Conservation (phyloP, 1,140 invertebrate genomes). For the Atopsyche davidsoni region DNA sequence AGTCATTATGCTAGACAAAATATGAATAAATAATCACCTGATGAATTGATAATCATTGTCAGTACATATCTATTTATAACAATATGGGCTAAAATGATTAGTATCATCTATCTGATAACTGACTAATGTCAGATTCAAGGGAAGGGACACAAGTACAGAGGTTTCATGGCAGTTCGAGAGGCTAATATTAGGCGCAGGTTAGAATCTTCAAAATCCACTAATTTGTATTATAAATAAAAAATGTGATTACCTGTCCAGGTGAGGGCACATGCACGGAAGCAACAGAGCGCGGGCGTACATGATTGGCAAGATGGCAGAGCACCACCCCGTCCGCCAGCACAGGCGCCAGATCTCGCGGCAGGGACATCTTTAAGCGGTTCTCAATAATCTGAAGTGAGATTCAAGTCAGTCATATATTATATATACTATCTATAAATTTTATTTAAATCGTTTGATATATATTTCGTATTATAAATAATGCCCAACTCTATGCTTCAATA, state of each 20-base stretch:
- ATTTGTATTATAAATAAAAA: not conserved
- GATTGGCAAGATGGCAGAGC: slow-evolving; percentile 88
- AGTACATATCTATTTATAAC: too few relatives aligned
- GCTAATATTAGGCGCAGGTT: slow-evolving; percentile 1
- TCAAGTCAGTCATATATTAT: too few relatives aligned
- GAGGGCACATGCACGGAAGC: slow-evolving; percentile 92
- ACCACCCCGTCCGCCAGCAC: slow-evolving; percentile 87
- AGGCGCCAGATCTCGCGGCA: slow-evolving; percentile 81
- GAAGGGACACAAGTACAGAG: not conserved
- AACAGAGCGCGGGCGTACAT: slow-evolving; percentile 82
- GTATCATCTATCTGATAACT: not conserved
- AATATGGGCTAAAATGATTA: too few relatives aligned
- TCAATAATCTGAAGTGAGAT: slow-evolving; percentile 86
- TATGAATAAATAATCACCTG: too few relatives aligned
- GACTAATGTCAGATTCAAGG: not conserved
- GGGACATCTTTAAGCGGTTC: slow-evolving; percentile 77
- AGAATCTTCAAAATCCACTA: slow-evolving; percentile 14
- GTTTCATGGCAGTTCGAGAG: not conserved
- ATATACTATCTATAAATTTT: too few relatives aligned
- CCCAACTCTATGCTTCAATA: too few relatives aligned
- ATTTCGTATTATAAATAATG: too few relatives aligned
- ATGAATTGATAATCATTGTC: too few relatives aligned
- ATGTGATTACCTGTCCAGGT: slow-evolving; percentile 77
- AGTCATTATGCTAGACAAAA: too few relatives aligned
- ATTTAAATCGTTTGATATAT: too few relatives aligned